Percentiles rank a stretch among this genome's conserved stretches.
These are phyloP conservation scores for Xyrichtys novacula DNA, from an alignment of 2,797 vertebrate genomes.

Conservation along the genomic window DNA sequence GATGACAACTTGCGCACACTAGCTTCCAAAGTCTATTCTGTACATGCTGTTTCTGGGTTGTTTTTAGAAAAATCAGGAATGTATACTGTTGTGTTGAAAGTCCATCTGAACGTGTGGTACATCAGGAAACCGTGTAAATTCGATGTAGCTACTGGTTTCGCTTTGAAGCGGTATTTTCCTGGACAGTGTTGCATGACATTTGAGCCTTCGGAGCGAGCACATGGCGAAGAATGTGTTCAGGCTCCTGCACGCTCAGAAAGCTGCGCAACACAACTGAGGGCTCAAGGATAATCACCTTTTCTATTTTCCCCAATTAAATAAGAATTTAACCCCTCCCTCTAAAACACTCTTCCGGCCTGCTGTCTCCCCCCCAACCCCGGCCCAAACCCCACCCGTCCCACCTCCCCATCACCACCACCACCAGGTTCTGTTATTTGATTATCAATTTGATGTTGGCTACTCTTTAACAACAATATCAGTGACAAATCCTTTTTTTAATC, in stretches of 20 bases:
- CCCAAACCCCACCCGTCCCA: slow-evolving; percentile 49
- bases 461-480: slow-evolving; percentile 70
- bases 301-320: slow-evolving; percentile 63
- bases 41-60: slow-evolving; percentile 75
- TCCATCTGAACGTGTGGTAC: slow-evolving; percentile 80
- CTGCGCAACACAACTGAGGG: slow-evolving; percentile 67
- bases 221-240: slow-evolving; percentile 77
- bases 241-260: slow-evolving; percentile 75
- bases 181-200: slow-evolving; percentile 68
- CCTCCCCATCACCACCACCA: too few species aligned
- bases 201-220: slow-evolving; percentile 75
- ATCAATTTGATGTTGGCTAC: slow-evolving; percentile 60
- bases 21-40: slow-evolving; percentile 75
- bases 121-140: slow-evolving; percentile 65
- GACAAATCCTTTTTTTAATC: slow-evolving; percentile 65
- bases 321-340: slow-evolving; percentile 67
- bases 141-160: slow-evolving; percentile 70
- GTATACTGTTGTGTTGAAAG: slow-evolving; percentile 80
- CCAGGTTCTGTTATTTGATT: slow-evolving; percentile 51
- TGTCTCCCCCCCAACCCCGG: too few species aligned
- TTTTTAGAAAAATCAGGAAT: slow-evolving; percentile 82
- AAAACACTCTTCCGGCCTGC: slow-evolving; percentile 73
- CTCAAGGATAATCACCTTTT: slow-evolving; percentile 71
- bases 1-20: slow-evolving; percentile 78
- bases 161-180: slow-evolving; percentile 72